These are phyloP conservation scores for Neocrepidodera transversa DNA, from an alignment of 2,888 invertebrate species.

Conservation along the genomic window DNA sequence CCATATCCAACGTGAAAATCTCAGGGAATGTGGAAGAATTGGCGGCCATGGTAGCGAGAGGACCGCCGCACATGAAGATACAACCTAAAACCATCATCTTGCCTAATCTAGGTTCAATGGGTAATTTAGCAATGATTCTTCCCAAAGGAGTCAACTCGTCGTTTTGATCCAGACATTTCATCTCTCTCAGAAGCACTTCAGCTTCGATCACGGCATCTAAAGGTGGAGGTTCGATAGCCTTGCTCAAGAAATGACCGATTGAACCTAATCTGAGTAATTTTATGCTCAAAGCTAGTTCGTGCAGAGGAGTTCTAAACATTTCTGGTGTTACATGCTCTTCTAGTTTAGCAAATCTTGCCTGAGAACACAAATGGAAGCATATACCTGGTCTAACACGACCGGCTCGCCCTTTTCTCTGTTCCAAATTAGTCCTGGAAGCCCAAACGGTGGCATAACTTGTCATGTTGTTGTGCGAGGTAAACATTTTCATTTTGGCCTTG, in stretches of 20 bases:
- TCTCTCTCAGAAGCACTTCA: slow-evolving; percentile 76
- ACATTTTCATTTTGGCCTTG: slow-evolving; percentile 96
- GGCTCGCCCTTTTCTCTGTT: slow-evolving; percentile 91
- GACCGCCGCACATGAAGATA: slow-evolving; percentile 88
- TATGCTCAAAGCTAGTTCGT: slow-evolving; percentile 91
- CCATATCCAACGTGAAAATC: slow-evolving; percentile 84
- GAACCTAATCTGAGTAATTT: slow-evolving; percentile 89
- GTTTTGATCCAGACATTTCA: slow-evolving; percentile 87
- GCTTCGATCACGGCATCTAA: slow-evolving; percentile 98
- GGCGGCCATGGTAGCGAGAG: slow-evolving; percentile 92
- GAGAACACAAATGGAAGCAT: slow-evolving; percentile 91
- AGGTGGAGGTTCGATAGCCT: slow-evolving; percentile 95
- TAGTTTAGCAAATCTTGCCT: slow-evolving; percentile 69
- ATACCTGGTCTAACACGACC: slow-evolving; percentile 94
- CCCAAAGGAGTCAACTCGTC: slow-evolving; percentile 95
- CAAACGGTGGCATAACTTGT: slow-evolving; percentile 97
- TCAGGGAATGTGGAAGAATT: slow-evolving; percentile 95
- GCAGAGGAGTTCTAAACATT: slow-evolving; percentile 96
- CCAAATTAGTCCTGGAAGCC: slow-evolving; percentile 93
- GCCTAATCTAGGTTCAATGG: slow-evolving; percentile 94
- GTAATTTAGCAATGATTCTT: slow-evolving; percentile 89
- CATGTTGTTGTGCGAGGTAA: slow-evolving; percentile 98
- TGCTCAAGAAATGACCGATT: slow-evolving; percentile 93
- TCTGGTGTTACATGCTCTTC: slow-evolving; percentile 95
- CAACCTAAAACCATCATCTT: slow-evolving; percentile 85